Conservation (phyloP, 1,140 invertebrate genomes). For the Apocrypta bakeri region DNA sequence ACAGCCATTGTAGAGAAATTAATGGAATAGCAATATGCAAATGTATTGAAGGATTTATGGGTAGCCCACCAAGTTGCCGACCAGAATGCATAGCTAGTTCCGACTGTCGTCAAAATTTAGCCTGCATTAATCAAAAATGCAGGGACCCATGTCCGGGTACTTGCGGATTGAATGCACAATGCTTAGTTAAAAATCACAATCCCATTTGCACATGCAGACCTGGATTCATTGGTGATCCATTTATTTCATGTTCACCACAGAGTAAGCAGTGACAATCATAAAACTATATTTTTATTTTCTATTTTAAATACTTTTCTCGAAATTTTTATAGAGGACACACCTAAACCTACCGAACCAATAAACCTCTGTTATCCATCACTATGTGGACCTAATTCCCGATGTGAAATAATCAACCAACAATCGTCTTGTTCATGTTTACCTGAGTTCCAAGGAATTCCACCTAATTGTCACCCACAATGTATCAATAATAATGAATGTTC, state of each 20-base stretch:
- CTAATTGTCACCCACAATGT: conserved; percentile 72
- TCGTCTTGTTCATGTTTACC: conserved; percentile 80
- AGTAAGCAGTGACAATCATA: conserved; percentile 49
- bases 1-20: conserved; percentile 80
- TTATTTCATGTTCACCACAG: conserved; percentile 65
- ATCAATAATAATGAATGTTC: conserved; percentile 73
- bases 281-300: not conserved
- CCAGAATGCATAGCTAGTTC: conserved; percentile 75
- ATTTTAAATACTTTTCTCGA: conserved; percentile 59
- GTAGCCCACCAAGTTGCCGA: conserved; percentile 78
- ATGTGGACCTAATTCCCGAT: conserved; percentile 83
- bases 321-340: conserved; percentile 58
- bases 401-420: conserved; percentile 76
- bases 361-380: conserved; percentile 81
- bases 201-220: conserved; percentile 76
- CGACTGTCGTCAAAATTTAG: conserved; percentile 67
- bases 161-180: conserved; percentile 70
- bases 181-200: conserved; percentile 71
- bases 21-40: conserved; percentile 78
- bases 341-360: conserved; percentile 63
- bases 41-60: conserved; percentile 78
- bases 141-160: conserved; percentile 68
- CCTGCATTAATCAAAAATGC: conserved; percentile 71
- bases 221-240: conserved; percentile 78
- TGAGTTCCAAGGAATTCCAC: conserved; percentile 72